Evolutionary conservation across 2,113 vertebrate species (phyloP).

Genomic region (Labeo rohita): DNA sequence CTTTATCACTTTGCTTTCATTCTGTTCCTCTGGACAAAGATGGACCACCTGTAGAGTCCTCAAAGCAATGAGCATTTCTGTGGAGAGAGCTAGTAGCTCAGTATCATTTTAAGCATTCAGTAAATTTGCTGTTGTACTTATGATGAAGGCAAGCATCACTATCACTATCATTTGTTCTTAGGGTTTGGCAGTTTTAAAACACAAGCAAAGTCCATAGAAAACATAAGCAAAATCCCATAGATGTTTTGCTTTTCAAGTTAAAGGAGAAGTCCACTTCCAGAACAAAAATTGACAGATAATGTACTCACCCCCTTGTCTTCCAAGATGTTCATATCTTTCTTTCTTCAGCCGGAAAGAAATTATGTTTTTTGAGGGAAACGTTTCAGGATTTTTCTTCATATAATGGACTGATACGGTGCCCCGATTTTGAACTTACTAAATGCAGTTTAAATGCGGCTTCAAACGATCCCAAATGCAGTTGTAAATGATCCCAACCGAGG

Average conservation of each 20-base stretch:
- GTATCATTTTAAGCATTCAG: neutral
- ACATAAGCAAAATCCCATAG: neutral
- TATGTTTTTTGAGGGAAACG: no score
- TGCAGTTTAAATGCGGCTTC: no score
- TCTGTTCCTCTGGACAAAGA: neutral
- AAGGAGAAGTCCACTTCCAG: neutral
- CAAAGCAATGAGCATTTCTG: neutral
- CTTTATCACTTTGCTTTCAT: conserved; percentile 14
- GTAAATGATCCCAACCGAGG: no score
- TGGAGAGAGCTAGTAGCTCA: neutral
- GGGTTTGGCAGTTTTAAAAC: neutral
- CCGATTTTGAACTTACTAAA: no score
- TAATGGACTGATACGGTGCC: no score
- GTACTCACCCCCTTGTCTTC: no score
- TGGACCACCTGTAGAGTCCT: conserved; percentile 40
- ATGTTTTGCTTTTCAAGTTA: neutral
- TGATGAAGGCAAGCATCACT: neutral
- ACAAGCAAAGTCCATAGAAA: neutral
- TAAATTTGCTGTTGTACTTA: neutral
- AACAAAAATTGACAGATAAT: no score
- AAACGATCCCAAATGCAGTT: no score
- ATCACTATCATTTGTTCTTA: neutral
- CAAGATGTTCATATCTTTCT: no score
- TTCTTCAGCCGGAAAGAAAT: no score
- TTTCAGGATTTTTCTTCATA: no score